phyloP scores from a whole-genome alignment of 2,113 vertebrate genomes.

The Leptobrachium leishanense region DNA sequence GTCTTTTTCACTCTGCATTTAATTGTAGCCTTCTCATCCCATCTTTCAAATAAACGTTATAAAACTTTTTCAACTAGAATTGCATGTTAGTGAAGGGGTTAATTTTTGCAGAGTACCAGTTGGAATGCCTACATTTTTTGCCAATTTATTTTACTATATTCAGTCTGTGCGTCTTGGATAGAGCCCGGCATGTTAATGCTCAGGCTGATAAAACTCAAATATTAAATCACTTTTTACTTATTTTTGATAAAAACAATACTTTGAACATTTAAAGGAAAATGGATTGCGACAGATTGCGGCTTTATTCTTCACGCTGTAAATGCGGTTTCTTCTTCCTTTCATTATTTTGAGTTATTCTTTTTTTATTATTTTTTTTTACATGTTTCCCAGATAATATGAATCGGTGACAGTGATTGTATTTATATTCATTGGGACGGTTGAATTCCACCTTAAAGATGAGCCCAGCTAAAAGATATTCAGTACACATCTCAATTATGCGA shows the following conservation, averaged over 20 bases:
- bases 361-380: slow-evolving; percentile 24
- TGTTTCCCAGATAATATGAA: slow-evolving; percentile 17
- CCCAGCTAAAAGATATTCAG: slow-evolving; percentile 33
- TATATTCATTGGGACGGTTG: slow-evolving; percentile 29
- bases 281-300: slow-evolving; percentile 5
- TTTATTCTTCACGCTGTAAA: background rate
- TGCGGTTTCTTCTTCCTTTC: slow-evolving; percentile 2
- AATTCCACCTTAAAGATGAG: slow-evolving; percentile 39
- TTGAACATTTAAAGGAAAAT: slow-evolving; percentile 1
- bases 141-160: background rate
- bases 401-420: background rate
- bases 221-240: background rate
- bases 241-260: background rate
- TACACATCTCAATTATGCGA: slow-evolving; percentile 40
- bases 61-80: no score
- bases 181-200: background rate
- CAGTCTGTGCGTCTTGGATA: background rate
- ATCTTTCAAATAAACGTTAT: no score
- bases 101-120: no score
- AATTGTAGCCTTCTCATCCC: no score
- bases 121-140: background rate
- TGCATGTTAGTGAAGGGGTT: no score
- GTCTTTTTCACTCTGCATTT: no score
- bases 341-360: slow-evolving; percentile 6
- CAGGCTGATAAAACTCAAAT: background rate